Evolutionary conservation across 2,888 invertebrate species (phyloP), one percentile per base, ranked within the genome.

Genomic region (Ceriagrion tenellum): DNA sequence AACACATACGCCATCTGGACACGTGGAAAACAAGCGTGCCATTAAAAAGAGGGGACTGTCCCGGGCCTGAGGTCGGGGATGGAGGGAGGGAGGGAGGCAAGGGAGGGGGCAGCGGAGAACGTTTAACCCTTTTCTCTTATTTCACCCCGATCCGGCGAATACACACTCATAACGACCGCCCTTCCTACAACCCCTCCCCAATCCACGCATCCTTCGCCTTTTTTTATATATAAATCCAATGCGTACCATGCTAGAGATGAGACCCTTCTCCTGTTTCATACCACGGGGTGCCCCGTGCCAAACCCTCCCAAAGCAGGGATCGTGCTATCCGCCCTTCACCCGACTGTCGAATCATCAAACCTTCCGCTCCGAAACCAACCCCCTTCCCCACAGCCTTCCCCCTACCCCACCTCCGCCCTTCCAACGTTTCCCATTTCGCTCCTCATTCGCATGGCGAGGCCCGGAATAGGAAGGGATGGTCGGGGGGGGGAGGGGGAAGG

Each of bases 71-170:
- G n/a, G n/a, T n/a, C n/a, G n/a, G n/a, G n/a, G n/a, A n/a, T n/a
- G n/a, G n/a, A n/a, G n/a, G n/a, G n/a, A n/a, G n/a, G n/a, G n/a
- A n/a, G n/a, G n/a, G n/a, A n/a, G n/a, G n/a, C n/a, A n/a, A n/a
- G 69, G 69, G 23, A 23, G 69, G n/a, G 69, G 69, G 1, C 10
- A 23, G 69, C 0, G 30, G 81, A 18, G 30, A 69, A 30, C 81
- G 81, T 93, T 93, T 74, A 93, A 93, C 93, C 93, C 93, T 93
- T 93, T 59, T 47, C 93, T 93, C 93, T 69, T 47, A 74, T 93
- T 93, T 93, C 93, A 93, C 69, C 30, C 23, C 91, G 35, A 23
- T 16, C 26, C 23, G 89, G 47, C 47, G n/a, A 47, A 40, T 35
- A 69, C 91, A 30, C 93, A 16, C 93, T 74, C 30, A 93, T 93